Base-by-base conservation (phyloP, 35 echinoderm and acorn worm species). In the Ptychodera flava region DNA sequence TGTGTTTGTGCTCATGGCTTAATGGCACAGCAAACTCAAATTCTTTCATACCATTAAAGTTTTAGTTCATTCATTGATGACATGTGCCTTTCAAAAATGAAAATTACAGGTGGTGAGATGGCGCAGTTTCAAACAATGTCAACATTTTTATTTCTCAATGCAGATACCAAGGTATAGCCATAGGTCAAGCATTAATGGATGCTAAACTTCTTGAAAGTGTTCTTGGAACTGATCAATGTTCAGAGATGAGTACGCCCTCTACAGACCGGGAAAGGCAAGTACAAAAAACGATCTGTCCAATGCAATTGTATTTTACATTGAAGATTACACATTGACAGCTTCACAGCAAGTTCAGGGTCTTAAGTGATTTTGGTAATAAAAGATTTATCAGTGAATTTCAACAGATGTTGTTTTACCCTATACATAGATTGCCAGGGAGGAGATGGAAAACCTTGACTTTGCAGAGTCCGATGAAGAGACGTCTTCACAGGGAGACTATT, bases 171-270 rank as follows among this genome's bases (percentile, higher is more conserved):
- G 95, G 91, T 86, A 87, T 91, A 0, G 95, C 91, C 16, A 97
- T 97, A 80, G 95, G 95, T 33, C 91, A 97, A 53, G 95, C 95
- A 28, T 79, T 97, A 31, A 77, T 97, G 27, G 92, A 91, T 86
- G 95, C 95, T n/a, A 93, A 89, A 37, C 93, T 91, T 91, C 33
- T 97, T 38, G 86, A 91, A 77, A 78, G 86, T 91, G 95, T 87
- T 0, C 78, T 91, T 15, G 85, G 89, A 32, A 88, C 34, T 79
- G 92, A 93, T 1, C 82, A 87, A 78, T 86, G 29, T 97, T 97
- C 79, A 30, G 64, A 30, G 89, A 97, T 91, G 95, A 91, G 31
- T 93, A 97, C 53, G 88, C 90, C 33, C 84, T 93, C 33, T 95
- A 95, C 31, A 78, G 87, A 30, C 90, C 84, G 29, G 93, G 93